A percentile compares a stretch with the other conserved stretches of the same genome.
Conservation (phyloP, 2,113 vertebrate species). For the Callopanchax toddi region DNA sequence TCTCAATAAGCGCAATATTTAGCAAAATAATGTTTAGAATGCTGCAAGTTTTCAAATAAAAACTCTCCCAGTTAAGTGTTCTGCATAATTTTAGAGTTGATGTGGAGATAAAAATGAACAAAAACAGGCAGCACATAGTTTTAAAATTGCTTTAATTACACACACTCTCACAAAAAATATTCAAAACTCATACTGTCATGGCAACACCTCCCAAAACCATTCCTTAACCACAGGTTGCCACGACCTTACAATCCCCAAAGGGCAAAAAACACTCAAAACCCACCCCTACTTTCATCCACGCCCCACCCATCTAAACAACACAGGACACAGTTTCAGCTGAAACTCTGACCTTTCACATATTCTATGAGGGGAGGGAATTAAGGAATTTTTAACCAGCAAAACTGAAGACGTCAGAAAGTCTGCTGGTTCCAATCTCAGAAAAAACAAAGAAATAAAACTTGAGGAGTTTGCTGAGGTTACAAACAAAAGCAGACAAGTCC, state of each 20-base stretch:
- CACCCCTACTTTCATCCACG: conserved; percentile 19
- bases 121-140: conserved; percentile 13
- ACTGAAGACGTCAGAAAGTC: conserved; percentile 10
- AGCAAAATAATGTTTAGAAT: background rate
- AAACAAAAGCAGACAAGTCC: conserved; percentile 19
- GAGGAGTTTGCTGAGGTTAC: conserved; percentile 26
- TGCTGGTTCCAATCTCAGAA: conserved; percentile 2
- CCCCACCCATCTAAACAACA: conserved; percentile 18
- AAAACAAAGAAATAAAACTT: background rate
- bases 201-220: conserved; percentile 16
- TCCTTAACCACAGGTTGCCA: conserved; percentile 19
- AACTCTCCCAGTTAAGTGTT: background rate
- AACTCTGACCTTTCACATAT: conserved; percentile 15
- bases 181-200: conserved; percentile 2
- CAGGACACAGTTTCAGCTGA: conserved; percentile 37
- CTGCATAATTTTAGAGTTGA: background rate
- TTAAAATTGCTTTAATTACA: conserved; percentile 2
- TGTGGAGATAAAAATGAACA: conserved; percentile 3
- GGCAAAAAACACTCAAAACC: background rate
- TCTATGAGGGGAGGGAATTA: conserved; percentile 12
- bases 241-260: background rate
- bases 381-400: conserved; percentile 10
- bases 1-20: background rate
- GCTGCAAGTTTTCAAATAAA: background rate
- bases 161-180: conserved; percentile 11